Evolutionary conservation across 1,140 invertebrate species (phyloP).

Genomic region (Trichonephila inaurata): DNA sequence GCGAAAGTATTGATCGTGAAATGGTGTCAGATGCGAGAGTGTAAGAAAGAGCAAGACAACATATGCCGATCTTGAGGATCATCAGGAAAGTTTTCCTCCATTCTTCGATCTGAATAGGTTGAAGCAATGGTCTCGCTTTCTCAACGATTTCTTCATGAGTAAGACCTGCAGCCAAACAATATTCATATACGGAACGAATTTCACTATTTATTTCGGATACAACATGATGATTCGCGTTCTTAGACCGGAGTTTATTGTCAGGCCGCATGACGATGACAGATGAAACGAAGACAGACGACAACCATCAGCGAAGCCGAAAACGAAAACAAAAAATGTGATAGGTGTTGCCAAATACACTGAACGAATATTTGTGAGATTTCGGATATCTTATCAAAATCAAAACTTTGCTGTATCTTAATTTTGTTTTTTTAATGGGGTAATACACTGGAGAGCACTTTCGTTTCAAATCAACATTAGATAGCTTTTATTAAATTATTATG

Average conservation of each 20-base stretch:
- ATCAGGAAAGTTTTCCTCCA: conserved; percentile 43
- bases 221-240: conserved; percentile 36
- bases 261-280: conserved; percentile 15
- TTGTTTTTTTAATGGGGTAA: too few relatives aligned
- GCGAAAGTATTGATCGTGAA: conserved; percentile 45
- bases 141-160: conserved; percentile 70
- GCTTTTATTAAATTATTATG: too few relatives aligned
- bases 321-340: conserved; percentile 4
- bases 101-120: conserved; percentile 35
- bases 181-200: conserved; percentile 65
- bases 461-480: too few relatives aligned
- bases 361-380: too few relatives aligned
- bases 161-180: conserved; percentile 66
- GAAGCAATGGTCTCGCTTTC: conserved; percentile 55
- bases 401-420: too few relatives aligned
- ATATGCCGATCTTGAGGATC: conserved; percentile 58
- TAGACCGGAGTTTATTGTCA: conserved; percentile 24
- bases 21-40: conserved; percentile 49
- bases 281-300: neutral
- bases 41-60: conserved; percentile 53
- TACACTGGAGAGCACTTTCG: too few relatives aligned
- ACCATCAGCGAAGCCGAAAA: conserved; percentile 10
- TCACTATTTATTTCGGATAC: conserved; percentile 59
- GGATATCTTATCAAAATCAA: too few relatives aligned
- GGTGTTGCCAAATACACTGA: neutral